These are phyloP conservation scores for Esperia sulphurella DNA, from an alignment of 2,888 invertebrate species.

Conservation along the genomic window DNA sequence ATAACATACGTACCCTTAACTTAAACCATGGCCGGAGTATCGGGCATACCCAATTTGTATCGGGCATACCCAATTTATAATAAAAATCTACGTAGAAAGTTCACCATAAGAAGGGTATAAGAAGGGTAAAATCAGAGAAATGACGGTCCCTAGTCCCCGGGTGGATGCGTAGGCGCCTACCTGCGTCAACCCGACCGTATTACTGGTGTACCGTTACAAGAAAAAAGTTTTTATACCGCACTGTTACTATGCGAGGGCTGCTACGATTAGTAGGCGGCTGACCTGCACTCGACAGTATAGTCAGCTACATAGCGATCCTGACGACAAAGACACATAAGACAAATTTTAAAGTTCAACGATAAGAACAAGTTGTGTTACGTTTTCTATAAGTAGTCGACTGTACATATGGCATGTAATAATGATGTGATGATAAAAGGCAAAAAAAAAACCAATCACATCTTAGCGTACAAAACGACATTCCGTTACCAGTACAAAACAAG, in stretches of 20 bases:
- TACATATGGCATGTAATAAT: background rate
- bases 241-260: slow-evolving; percentile 48
- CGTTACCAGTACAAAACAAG: slow-evolving; percentile 34
- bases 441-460: slow-evolving; percentile 13
- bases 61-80: background rate
- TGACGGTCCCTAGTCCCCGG: slow-evolving; percentile 28
- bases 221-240: slow-evolving; percentile 32
- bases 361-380: too few relatives aligned
- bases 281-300: slow-evolving; percentile 33
- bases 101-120: slow-evolving; percentile 37
- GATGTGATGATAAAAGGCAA: slow-evolving; percentile 10
- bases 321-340: background rate
- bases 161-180: slow-evolving; percentile 43
- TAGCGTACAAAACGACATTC: slow-evolving; percentile 32
- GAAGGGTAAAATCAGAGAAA: slow-evolving; percentile 38
- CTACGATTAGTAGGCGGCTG: slow-evolving; percentile 37
- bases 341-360: too few relatives aligned
- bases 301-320: background rate
- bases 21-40: too few relatives aligned
- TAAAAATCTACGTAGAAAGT: slow-evolving; percentile 23
- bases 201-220: slow-evolving; percentile 46
- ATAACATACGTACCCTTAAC: too few relatives aligned
- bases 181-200: slow-evolving; percentile 37
- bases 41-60: too few relatives aligned
- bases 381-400: too few relatives aligned